Evolutionary conservation across 2,797 vertebrate species (phyloP), one percentile per base, ranked within the genome.

Genomic region (Oceanodroma leucorhoa): DNA sequence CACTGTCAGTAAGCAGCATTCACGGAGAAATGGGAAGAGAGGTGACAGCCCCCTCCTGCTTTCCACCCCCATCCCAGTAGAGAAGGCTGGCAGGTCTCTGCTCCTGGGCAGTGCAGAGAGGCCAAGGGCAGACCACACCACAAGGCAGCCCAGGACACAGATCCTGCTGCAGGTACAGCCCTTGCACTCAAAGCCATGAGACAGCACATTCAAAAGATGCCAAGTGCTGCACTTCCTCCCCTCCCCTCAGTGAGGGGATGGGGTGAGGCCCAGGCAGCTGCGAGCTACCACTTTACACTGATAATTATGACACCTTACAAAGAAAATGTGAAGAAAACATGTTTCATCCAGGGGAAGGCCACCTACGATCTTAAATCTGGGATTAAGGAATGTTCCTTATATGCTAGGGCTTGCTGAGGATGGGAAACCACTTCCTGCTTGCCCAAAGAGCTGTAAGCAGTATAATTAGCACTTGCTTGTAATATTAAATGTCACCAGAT

Each of bases 371-470:
- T 53, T 23, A 43, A 34, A 38, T 36, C 23, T 5, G 11, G 17
- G 24, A 86, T 64, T 50, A 82, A 60, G 73, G 53, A 88, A 83
- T 50, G 78, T 77, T 91, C 38, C 21, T 18, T 66, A 45, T 48
- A 54, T 71, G 61, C 65, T 82, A 40, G 54, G 41, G 46, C 83
- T 81, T 45, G 80, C 72, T 62, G 70, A 81, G 54, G 53, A 50
- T 51, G 69, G 76, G 50, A 93, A 94, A 96, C 54, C 91, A 90
- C 85, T 89, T 84, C 83, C 87, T 90, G 55, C 77, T 45, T 36
- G 15, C 30, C 45, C 57, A 36, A 32, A 71, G 48, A 87, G 38
- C 38, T 53, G 65, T 55, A 66, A 60, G n/a, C 46, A 77, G 50
- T 65, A 30, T 62, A 92, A 94, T 83, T 80, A 87, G 65, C 54